Base-by-base conservation (phyloP, 2,113 vertebrate species). In the Nipponia nippon region DNA sequence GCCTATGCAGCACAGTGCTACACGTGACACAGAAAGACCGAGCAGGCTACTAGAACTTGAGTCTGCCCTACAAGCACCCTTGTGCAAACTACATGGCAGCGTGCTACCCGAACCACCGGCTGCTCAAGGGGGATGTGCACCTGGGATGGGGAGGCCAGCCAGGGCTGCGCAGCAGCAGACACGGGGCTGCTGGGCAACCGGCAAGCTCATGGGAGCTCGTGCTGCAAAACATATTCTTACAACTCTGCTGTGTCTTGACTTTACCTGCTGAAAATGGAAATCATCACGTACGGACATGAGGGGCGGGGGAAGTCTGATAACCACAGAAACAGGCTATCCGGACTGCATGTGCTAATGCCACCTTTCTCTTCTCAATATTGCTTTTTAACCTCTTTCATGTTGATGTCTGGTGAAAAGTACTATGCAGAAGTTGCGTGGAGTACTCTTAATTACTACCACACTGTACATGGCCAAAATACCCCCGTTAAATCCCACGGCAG, bases 221-320 rank as follows among this genome's bases (percentile, higher is more conserved):
- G 32, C 42, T 34, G 36, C 32, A 50, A 44, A 75, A 26, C 3
- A 2, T 3, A 5, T 1, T 27, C 58, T 20, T 80, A 62, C 6
- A 44, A 5, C 32, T 73, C 55, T 13, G 26, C 67, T 8, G 44
- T 19, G 25, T 8, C 30, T 38, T 9, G 34, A 36, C 46, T 44
- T 11, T 0, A 59, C 44, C 49, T 34, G 53, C 83, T 30, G 13
- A 9, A 38, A 63, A 49, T 0, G 1, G 32, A 32, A 83, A 90
- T 29, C 5, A 25, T 0, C 4, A 5, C 4, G 2, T 12, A 9
- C 1, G 0, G 42, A 16, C 8, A 5, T 0, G 16, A 0, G 16
- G 32, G 2, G 15, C 8, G 18, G 13, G 11, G 7, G 6, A 23
- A 14, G 6, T 10, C n/a, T 27, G 27, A 10, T 4, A 47, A 62